Base-by-base conservation (phyloP, 2,888 invertebrate genomes). In the Napeogenes sylphis region DNA sequence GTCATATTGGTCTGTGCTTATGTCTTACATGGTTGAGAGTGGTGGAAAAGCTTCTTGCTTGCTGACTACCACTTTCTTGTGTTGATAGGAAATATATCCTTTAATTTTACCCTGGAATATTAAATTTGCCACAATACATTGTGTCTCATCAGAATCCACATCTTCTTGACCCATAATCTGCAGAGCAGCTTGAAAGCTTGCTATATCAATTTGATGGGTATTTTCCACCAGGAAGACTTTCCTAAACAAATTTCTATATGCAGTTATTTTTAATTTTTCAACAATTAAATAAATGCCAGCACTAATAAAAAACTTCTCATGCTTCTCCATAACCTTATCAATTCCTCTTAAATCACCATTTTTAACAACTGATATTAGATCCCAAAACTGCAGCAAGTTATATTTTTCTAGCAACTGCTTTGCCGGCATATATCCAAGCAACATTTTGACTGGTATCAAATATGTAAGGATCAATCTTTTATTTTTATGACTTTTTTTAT, bases 201-300 rank as follows among this genome's bases (percentile, higher is more conserved):
- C 93, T 59, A 99, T 94, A 13, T 97, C 96, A 71, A 99, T 94
- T 81, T 98, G 97, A 91, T 98, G 97, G 0, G 94, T 94, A 71
- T 94, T 94, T 68, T 94, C 91, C 42, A 94, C 93, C 57, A 94
- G 78, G 82, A 95, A 96, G 0, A 95, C 98, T 92, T 96, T 98
- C 75, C 98, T 96, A 82, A 99, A 99, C 62, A 99, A 92, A 91
- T 99, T 99, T 68, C 99, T 93, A 81, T 98, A 98, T 0, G 98
- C 97, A 66, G 98, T 96, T 62, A 97, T 95, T 84, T 98, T 98
- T 10, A 99, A 90, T 82, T 99, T 99, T 80, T 99, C 99, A 21
- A 99, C 94, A 75, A 99, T 97, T 60, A 99, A 91, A 86, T 98
- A 99, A 73, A 99, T 98, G n/a, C 99, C 99, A 75, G 96, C 97